These are phyloP conservation scores for Melieria picta DNA, from an alignment of 2,888 invertebrate species.

Conservation along the genomic window DNA sequence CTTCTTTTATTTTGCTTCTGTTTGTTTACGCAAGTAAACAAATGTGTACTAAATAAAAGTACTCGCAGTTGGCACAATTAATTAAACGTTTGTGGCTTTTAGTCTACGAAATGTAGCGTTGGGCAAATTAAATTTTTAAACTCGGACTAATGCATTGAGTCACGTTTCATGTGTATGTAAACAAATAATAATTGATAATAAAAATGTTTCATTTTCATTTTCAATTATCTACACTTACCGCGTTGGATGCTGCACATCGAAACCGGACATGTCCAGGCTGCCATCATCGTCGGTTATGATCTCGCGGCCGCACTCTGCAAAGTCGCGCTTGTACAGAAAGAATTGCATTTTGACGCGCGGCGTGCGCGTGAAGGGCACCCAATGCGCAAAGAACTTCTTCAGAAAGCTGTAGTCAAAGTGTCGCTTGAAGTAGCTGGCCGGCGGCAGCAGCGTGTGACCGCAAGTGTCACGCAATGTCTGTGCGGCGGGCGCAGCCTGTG, in stretches of 20 bases:
- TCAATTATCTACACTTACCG: slow-evolving; percentile 48
- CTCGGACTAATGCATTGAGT: too few species aligned
- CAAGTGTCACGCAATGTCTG: slow-evolving; percentile 44
- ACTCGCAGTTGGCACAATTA: too few species aligned
- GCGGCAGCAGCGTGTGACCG: slow-evolving; percentile 51
- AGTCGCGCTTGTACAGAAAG: slow-evolving; percentile 59
- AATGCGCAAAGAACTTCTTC: slow-evolving; percentile 59
- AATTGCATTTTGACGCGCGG: slow-evolving; percentile 58
- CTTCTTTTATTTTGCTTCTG: too few species aligned
- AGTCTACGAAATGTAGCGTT: too few species aligned
- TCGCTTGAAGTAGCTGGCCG: slow-evolving; percentile 49
- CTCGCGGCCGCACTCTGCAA: slow-evolving; percentile 60
- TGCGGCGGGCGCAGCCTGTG: not conserved
- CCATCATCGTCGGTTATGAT: slow-evolving; percentile 53
- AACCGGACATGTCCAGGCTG: slow-evolving; percentile 53
- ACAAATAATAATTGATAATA: too few species aligned
- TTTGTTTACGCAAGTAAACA: too few species aligned
- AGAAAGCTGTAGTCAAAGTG: slow-evolving; percentile 56
- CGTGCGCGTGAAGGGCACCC: slow-evolving; percentile 54
- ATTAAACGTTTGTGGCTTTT: too few species aligned
- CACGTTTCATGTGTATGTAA: too few species aligned
- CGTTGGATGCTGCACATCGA: slow-evolving; percentile 59
- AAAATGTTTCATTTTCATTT: too few species aligned
- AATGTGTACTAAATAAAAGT: too few species aligned
- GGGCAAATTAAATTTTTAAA: too few species aligned